These are phyloP conservation scores for Channa argus DNA, from an alignment of 2,113 vertebrate genomes.

Conservation along the genomic window DNA sequence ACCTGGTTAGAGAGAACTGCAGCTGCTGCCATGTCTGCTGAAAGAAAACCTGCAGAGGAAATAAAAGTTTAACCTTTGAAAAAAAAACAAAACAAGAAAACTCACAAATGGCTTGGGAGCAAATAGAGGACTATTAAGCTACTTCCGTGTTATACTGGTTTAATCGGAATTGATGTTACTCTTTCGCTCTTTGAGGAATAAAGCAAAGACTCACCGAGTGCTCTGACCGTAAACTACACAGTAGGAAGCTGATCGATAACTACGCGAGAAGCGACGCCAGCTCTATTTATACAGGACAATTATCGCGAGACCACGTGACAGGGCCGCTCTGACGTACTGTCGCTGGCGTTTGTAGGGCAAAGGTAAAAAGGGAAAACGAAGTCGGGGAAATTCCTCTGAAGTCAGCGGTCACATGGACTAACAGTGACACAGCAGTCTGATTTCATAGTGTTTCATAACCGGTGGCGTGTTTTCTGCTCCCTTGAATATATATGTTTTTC, in stretches of 20 bases:
- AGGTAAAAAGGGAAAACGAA: slow-evolving; percentile 54
- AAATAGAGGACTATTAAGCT: no score
- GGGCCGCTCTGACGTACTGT: slow-evolving; percentile 21
- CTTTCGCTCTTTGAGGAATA: no score
- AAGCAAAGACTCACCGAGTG: slow-evolving; percentile 22
- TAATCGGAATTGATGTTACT: no score
- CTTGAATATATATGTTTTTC: no score
- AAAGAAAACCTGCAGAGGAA: background rate
- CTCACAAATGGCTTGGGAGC: no score
- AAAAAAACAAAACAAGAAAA: no score
- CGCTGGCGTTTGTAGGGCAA: slow-evolving; percentile 45
- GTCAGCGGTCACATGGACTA: slow-evolving; percentile 4
- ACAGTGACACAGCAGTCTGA: background rate
- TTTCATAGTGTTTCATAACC: slow-evolving; percentile 7
- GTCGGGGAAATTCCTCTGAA: slow-evolving; percentile 47
- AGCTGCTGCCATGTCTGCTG: slow-evolving; percentile 63
- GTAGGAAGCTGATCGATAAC: background rate
- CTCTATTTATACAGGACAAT: slow-evolving; percentile 50
- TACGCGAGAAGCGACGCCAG: fast-evolving
- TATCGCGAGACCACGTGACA: slow-evolving; percentile 68
- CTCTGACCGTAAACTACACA: fast-evolving
- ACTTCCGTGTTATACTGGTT: background rate
- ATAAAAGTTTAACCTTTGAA: no score
- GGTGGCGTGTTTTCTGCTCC: no score
- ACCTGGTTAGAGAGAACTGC: slow-evolving; percentile 68